phyloP scores from a whole-genome alignment of 1,140 invertebrate species.

The Eulimnadia texana region DNA sequence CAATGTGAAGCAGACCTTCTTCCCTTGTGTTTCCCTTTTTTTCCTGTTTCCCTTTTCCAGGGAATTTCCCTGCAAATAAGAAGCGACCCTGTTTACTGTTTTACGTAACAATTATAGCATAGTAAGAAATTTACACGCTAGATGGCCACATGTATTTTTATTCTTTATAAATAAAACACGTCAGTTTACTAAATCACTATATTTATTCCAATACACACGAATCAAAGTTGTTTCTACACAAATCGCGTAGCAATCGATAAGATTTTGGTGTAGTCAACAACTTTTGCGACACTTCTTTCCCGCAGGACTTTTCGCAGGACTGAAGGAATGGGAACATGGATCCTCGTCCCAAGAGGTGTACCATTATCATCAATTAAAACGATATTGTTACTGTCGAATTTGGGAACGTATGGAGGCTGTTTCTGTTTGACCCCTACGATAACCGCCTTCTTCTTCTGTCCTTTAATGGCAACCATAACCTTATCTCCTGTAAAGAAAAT shows the following conservation, averaged over 20 bases:
- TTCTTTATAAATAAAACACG: no score
- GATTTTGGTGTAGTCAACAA: conserved; percentile 87
- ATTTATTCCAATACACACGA: no score
- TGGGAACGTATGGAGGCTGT: conserved; percentile 68
- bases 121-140: no score
- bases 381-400: conserved; percentile 92
- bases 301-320: conserved; percentile 73
- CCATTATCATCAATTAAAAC: conserved; percentile 92
- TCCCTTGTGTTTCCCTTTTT: no score
- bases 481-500: conserved; percentile 47
- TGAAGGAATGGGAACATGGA: conserved; percentile 87
- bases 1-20: no score
- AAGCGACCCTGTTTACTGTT: no score
- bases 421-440: conserved; percentile 81
- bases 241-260: conserved; percentile 84
- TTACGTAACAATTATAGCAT: no score
- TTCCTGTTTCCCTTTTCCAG: no score
- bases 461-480: conserved; percentile 89
- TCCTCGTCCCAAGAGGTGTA: conserved; percentile 79
- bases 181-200: no score
- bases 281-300: conserved; percentile 63
- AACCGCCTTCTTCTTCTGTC: conserved; percentile 90
- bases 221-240: no score
- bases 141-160: no score
- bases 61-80: no score